These are phyloP conservation scores for Charina bottae DNA, from an alignment of 2,113 vertebrate genomes.

Conservation along the genomic window DNA sequence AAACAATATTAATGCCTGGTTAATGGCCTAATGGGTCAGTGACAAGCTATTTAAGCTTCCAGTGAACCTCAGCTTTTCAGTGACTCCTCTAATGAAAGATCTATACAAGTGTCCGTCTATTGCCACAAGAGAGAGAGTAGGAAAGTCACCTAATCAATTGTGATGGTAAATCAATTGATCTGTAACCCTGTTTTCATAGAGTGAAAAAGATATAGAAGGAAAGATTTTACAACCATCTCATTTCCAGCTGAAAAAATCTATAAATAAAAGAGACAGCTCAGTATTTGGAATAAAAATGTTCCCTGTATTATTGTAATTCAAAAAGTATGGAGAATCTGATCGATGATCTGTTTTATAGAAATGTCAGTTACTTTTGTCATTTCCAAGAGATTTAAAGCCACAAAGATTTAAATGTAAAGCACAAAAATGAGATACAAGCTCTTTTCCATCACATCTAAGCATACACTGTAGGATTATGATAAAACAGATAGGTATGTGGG, in stretches of 20 bases:
- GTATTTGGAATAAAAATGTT: conserved; percentile 73
- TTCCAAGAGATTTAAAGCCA: conserved; percentile 76
- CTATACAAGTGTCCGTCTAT: conserved; percentile 76
- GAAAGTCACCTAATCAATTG: conserved; percentile 76
- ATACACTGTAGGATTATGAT: conserved; percentile 71
- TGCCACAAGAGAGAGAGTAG: conserved; percentile 80
- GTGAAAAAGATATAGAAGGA: conserved; percentile 74
- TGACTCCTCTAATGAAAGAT: conserved; percentile 84
- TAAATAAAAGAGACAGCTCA: conserved; percentile 78
- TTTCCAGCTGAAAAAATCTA: conserved; percentile 72
- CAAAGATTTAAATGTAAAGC: conserved; percentile 75
- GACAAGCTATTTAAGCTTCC: conserved; percentile 77
- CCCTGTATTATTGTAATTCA: conserved; percentile 69
- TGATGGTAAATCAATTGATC: conserved; percentile 86
- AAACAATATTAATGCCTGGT: conserved; percentile 80
- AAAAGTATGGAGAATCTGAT: conserved; percentile 71
- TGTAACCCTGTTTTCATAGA: conserved; percentile 79
- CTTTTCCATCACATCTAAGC: conserved; percentile 70
- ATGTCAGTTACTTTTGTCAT: conserved; percentile 74
- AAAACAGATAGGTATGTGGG: conserved; percentile 55
- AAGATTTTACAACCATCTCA: conserved; percentile 72
- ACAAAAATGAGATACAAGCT: conserved; percentile 68
- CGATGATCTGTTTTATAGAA: conserved; percentile 74
- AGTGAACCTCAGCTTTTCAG: conserved; percentile 80
- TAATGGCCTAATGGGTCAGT: conserved; percentile 81